Conservation (phyloP, 2,113 vertebrate species). For the Apodemus speciosus region DNA sequence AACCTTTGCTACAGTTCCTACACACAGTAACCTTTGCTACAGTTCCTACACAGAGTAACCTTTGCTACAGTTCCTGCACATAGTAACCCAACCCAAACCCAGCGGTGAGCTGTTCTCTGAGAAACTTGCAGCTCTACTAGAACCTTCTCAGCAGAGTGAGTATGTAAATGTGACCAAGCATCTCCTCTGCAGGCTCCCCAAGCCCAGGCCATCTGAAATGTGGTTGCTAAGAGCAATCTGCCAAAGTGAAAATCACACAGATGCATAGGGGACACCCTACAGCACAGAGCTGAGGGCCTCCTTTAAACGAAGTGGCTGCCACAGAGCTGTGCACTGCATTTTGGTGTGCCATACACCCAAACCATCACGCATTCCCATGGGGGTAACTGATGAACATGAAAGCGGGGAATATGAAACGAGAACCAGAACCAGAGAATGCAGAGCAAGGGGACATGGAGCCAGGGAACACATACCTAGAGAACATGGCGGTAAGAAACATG, state of each 20-base stretch:
- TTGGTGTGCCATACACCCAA: background rate
- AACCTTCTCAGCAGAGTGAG: background rate
- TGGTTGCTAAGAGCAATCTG: background rate
- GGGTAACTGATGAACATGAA: background rate
- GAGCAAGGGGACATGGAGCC: background rate
- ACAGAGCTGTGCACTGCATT: background rate
- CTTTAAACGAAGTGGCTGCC: background rate
- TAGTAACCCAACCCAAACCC: background rate
- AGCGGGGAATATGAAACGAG: background rate
- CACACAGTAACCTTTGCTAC: no score
- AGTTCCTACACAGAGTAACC: no score
- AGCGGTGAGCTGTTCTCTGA: background rate
- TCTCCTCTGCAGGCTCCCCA: background rate
- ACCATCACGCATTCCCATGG: background rate
- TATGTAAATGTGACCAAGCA: background rate
- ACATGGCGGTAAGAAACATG: background rate
- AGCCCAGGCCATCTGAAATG: background rate
- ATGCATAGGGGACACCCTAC: background rate
- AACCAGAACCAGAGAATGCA: background rate
- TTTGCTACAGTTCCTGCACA: no score
- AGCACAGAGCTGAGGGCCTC: background rate
- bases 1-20: no score
- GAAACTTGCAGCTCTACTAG: background rate
- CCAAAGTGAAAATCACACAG: background rate
- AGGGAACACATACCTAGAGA: background rate